These are phyloP conservation scores for Volucella inanis DNA, from an alignment of 2,888 invertebrate species.

Conservation along the genomic window DNA sequence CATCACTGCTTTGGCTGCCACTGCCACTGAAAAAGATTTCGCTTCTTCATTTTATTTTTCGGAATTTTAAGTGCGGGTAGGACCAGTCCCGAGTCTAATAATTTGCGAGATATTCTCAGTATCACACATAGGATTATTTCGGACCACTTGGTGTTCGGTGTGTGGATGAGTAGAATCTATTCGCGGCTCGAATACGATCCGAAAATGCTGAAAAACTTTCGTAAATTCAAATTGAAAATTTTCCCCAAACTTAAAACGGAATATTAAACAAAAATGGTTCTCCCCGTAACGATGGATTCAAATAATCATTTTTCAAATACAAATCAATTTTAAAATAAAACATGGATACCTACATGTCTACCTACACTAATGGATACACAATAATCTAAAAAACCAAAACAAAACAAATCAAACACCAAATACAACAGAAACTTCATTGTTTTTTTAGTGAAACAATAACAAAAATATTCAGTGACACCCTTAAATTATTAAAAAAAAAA, in stretches of 20 bases:
- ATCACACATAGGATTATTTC: conserved; percentile 66
- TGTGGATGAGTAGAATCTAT: conserved; percentile 63
- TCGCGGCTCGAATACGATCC: conserved; percentile 64
- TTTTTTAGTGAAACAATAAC: conserved; percentile 51
- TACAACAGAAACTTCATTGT: conserved; percentile 9
- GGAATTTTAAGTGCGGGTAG: conserved; percentile 73
- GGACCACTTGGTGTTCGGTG: conserved; percentile 70
- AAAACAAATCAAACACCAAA: conserved; percentile 31
- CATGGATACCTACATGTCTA: conserved; percentile 34
- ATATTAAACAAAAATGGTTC: conserved; percentile 17
- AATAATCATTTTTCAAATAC: conserved; percentile 18
- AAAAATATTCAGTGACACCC: conserved; percentile 57
- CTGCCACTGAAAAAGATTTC: conserved; percentile 34
- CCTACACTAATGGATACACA: conserved; percentile 48
- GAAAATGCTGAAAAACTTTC: conserved; percentile 61
- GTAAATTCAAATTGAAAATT: conserved; percentile 50
- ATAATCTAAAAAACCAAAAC: conserved; percentile 21
- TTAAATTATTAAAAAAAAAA: conserved; percentile 26
- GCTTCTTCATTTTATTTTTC: conserved; percentile 55
- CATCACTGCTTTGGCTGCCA: conserved; percentile 53
- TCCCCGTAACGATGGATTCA: conserved; percentile 15
- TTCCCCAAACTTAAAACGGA: too few relatives aligned
- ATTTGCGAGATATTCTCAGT: conserved; percentile 55
- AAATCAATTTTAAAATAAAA: conserved; percentile 6
- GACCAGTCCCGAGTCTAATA: conserved; percentile 56